These are phyloP conservation scores for Labrus mixtus DNA, from an alignment of 2,113 vertebrate genomes.

Conservation along the genomic window DNA sequence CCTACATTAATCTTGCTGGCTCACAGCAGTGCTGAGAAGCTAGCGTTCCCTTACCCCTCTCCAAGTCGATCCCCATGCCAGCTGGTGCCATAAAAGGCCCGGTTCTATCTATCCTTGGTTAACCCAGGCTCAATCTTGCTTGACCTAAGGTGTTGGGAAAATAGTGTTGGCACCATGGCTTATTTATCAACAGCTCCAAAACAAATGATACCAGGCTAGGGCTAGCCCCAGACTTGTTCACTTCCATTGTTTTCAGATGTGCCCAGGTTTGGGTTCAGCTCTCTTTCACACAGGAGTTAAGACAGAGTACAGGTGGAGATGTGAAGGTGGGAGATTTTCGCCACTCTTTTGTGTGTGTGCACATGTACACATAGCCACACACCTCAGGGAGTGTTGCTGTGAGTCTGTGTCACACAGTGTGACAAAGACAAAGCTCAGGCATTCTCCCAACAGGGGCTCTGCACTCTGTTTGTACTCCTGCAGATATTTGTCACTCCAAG, in stretches of 20 bases:
- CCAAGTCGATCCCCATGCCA: slow-evolving; percentile 66
- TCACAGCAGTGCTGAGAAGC: slow-evolving; percentile 76
- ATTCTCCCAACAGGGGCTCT: slow-evolving; percentile 72
- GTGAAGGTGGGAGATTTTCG: slow-evolving; percentile 31
- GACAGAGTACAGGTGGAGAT: slow-evolving; percentile 9
- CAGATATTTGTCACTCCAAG: slow-evolving; percentile 76
- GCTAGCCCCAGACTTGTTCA: slow-evolving; percentile 24
- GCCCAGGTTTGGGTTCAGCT: slow-evolving; percentile 44
- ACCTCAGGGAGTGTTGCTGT: slow-evolving; percentile 65
- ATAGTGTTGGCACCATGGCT: slow-evolving; percentile 30
- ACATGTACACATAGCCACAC: slow-evolving; percentile 51
- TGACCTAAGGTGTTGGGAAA: slow-evolving; percentile 30
- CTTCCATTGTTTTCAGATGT: slow-evolving; percentile 29
- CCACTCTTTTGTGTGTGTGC: slow-evolving; percentile 11
- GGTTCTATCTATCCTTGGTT: slow-evolving; percentile 54
- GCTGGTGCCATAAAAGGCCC: slow-evolving; percentile 66
- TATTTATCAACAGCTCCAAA: slow-evolving; percentile 53
- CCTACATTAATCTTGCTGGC: slow-evolving; percentile 85
- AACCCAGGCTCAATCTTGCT: slow-evolving; percentile 51
- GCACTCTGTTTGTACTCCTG: slow-evolving; percentile 74
- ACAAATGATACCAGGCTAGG: slow-evolving; percentile 29
- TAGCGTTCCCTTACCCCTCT: slow-evolving; percentile 67
- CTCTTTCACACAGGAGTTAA: slow-evolving; percentile 39
- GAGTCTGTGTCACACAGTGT: slow-evolving; percentile 71
- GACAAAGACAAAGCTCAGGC: slow-evolving; percentile 79